Evolutionary conservation across 2,113 vertebrate genomes (phyloP).

Genomic region (Xyrauchen texanus): DNA sequence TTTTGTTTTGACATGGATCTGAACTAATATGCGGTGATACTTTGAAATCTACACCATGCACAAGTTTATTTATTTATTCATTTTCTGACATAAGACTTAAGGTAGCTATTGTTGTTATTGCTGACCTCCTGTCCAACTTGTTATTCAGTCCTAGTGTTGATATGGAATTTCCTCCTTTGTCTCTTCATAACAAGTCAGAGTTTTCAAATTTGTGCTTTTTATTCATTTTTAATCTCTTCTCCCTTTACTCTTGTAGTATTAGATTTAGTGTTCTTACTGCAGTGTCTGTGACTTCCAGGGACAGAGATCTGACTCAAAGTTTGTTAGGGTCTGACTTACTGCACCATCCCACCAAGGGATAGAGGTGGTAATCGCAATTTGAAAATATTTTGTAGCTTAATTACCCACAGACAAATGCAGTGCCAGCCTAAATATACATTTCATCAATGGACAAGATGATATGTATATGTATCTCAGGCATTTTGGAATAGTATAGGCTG

Average conservation of each 20-base stretch:
- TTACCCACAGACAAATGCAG: conserved; percentile 47
- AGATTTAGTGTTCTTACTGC: conserved; percentile 34
- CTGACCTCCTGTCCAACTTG: conserved; percentile 7
- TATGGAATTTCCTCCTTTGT: conserved; percentile 33
- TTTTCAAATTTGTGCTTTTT: conserved; percentile 38
- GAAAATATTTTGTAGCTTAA: conserved; percentile 46
- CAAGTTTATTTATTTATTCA: not conserved
- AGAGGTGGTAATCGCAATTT: conserved; percentile 31
- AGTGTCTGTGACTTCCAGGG: conserved; percentile 36
- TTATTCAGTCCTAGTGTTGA: conserved; percentile 12
- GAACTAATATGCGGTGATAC: not conserved
- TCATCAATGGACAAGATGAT: not conserved
- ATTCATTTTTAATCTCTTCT: conserved; percentile 4
- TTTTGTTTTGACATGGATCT: not conserved
- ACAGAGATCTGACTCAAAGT: conserved; percentile 43
- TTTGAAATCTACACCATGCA: conserved; percentile 19
- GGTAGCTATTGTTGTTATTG: conserved; percentile 15
- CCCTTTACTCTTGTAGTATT: conserved; percentile 1
- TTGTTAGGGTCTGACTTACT: conserved; percentile 39
- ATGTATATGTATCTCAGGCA: conserved; percentile 10
- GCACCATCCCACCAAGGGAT: conserved; percentile 30
- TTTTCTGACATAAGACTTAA: not conserved
- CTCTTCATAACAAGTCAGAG: conserved; percentile 3
- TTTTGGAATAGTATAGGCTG: conserved; percentile 17
- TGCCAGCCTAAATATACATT: not conserved